phyloP scores from a whole-genome alignment of 2,797 vertebrate species.

The Falco concolor region DNA sequence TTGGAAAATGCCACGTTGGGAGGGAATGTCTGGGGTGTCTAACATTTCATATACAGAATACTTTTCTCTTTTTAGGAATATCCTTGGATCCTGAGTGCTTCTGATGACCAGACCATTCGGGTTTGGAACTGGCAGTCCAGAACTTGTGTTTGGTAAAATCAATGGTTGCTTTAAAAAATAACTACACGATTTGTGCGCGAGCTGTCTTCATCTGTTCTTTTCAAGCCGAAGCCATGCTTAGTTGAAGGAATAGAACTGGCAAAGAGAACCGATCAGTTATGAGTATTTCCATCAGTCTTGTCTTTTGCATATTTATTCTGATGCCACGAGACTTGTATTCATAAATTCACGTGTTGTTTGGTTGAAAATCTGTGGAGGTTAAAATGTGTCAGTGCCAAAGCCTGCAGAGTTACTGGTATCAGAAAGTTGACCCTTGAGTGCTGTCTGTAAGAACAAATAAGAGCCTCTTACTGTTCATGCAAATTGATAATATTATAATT shows the following conservation, averaged over 20 bases:
- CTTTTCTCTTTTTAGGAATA: constrained; percentile 81
- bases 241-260: not conserved
- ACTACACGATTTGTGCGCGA: fast-evolving
- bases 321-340: too few species aligned
- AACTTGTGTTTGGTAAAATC: constrained; percentile 91
- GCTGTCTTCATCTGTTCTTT: not conserved
- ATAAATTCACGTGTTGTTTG: fast-evolving
- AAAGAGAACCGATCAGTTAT: not conserved
- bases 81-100: constrained; percentile 97
- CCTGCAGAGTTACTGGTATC: not conserved
- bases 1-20: fast-evolving
- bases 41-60: fast-evolving
- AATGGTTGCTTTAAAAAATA: not conserved
- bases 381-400: not conserved
- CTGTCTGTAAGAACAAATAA: too few species aligned
- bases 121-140: constrained; percentile 99
- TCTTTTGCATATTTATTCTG: not conserved
- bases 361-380: not conserved
- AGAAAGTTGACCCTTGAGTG: not conserved
- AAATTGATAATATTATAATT: not conserved
- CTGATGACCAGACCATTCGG: constrained; percentile 96
- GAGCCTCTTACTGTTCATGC: not conserved
- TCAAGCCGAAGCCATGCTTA: not conserved
- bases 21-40: not conserved
- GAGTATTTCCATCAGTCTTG: not conserved